Conservation (phyloP, 2,888 invertebrate genomes). For the Ichneumoninae sp. region DNA sequence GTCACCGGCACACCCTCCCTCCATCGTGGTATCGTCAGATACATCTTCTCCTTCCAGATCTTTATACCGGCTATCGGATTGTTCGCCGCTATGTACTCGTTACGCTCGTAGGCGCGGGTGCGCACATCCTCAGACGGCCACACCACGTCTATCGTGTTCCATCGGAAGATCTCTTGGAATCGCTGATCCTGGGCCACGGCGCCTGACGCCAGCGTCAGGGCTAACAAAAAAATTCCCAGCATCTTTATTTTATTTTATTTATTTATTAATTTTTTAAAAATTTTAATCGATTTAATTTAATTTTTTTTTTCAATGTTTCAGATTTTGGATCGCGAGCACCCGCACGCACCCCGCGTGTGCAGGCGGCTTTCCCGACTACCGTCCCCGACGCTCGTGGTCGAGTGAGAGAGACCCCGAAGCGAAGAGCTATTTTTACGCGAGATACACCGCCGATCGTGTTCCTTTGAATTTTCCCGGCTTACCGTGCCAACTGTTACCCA, state of each 20-base stretch:
- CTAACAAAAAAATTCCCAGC: constrained; percentile 59
- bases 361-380: not conserved
- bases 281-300: constrained; percentile 2
- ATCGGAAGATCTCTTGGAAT: constrained; percentile 90
- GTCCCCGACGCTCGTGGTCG: not conserved
- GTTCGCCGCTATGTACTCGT: constrained; percentile 88
- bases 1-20: constrained; percentile 90
- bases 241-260: constrained; percentile 34
- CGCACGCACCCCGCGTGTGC: not conserved
- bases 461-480: constrained; percentile 41
- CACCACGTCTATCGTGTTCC: constrained; percentile 89
- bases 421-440: constrained; percentile 56
- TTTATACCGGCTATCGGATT: constrained; percentile 89
- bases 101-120: constrained; percentile 85
- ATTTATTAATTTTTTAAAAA: constrained; percentile 1
- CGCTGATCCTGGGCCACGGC: constrained; percentile 80
- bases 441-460: constrained; percentile 42
- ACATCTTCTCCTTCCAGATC: constrained; percentile 88
- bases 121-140: constrained; percentile 87
- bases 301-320: constrained; percentile 49
- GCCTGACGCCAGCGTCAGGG: constrained; percentile 60
- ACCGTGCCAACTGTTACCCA: constrained; percentile 63
- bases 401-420: not conserved
- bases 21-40: constrained; percentile 89
- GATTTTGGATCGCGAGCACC: not conserved